A percentile compares a stretch with the other conserved stretches of the same genome.
Conservation (phyloP, 2,797 vertebrate species). For the Allobates femoralis region DNA sequence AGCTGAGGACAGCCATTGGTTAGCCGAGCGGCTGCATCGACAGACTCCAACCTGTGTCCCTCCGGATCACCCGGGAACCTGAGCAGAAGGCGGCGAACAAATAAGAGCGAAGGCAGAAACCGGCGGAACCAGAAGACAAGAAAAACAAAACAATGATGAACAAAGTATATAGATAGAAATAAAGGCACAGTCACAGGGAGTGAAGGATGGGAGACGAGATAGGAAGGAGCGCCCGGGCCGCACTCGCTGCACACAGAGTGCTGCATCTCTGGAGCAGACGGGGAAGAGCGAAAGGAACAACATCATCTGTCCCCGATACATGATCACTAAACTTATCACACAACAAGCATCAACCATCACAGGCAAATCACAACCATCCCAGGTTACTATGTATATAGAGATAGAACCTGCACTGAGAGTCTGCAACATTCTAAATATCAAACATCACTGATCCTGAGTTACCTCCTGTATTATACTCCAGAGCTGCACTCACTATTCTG, state of each 20-base stretch:
- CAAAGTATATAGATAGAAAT: slow-evolving; percentile 10
- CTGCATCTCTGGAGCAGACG: slow-evolving; percentile 2
- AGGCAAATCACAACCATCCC: too few relatives aligned
- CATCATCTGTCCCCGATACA: not conserved
- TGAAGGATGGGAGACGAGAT: not conserved
- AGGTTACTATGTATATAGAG: not conserved
- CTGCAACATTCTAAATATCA: not conserved
- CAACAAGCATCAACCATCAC: too few relatives aligned
- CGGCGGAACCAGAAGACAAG: slow-evolving; percentile 62
- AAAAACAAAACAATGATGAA: slow-evolving; percentile 47
- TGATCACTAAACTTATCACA: not conserved
- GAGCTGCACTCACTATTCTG: too few relatives aligned
- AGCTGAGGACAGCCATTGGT: slow-evolving; percentile 74
- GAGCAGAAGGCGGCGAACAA: slow-evolving; percentile 71
- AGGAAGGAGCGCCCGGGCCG: not conserved
- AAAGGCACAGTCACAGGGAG: not conserved
- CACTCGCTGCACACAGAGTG: not conserved
- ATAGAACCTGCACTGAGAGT: not conserved
- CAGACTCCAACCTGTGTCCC: slow-evolving; percentile 72
- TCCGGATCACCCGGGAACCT: slow-evolving; percentile 75
- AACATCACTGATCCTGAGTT: not conserved
- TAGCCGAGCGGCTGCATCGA: slow-evolving; percentile 70
- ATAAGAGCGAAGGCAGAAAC: slow-evolving; percentile 71
- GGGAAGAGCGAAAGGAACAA: not conserved
- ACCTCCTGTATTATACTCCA: not conserved